Evolutionary conservation across 2,797 vertebrate species (phyloP).

Genomic region (Salmo trutta): DNA sequence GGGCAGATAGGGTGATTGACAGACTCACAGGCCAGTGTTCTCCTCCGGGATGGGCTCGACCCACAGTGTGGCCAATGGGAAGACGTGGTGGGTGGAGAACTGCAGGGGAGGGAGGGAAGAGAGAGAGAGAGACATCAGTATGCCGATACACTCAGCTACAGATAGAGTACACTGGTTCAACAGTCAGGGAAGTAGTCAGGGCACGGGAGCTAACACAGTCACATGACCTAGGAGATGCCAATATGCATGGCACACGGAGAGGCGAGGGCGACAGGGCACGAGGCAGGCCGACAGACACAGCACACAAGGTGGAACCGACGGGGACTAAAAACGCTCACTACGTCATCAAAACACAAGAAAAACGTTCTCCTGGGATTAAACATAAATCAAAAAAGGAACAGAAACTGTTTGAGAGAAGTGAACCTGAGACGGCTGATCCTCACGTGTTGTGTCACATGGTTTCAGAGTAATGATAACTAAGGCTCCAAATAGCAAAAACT

Average conservation of each 20-base stretch:
- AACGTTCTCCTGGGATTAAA: too few species aligned
- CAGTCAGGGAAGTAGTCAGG: not conserved
- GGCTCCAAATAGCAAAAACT: conserved; percentile 4
- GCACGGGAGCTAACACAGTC: not conserved
- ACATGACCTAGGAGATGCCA: not conserved
- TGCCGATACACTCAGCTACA: not conserved
- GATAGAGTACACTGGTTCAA: not conserved
- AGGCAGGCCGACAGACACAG: conserved; percentile 1
- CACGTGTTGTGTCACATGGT: not conserved
- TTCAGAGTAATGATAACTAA: conserved; percentile 38
- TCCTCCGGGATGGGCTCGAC: conserved; percentile 93
- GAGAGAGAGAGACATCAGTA: not conserved
- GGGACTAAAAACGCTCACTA: conserved; percentile 7
- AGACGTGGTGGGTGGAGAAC: conserved; percentile 98
- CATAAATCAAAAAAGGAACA: too few species aligned
- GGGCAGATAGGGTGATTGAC: conserved; percentile 6
- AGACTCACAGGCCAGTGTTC: conserved; percentile 84
- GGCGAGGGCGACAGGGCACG: not conserved
- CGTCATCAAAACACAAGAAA: not conserved
- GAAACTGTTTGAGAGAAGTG: conserved; percentile 26
- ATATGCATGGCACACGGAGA: not conserved
- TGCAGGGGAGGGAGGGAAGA: conserved; percentile 59
- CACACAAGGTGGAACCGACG: conserved; percentile 1
- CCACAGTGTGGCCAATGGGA: conserved; percentile 92
- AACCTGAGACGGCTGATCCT: conserved; percentile 12